Evolutionary conservation across 2,797 vertebrate genomes (phyloP).

Genomic region (Sus cebifrons): DNA sequence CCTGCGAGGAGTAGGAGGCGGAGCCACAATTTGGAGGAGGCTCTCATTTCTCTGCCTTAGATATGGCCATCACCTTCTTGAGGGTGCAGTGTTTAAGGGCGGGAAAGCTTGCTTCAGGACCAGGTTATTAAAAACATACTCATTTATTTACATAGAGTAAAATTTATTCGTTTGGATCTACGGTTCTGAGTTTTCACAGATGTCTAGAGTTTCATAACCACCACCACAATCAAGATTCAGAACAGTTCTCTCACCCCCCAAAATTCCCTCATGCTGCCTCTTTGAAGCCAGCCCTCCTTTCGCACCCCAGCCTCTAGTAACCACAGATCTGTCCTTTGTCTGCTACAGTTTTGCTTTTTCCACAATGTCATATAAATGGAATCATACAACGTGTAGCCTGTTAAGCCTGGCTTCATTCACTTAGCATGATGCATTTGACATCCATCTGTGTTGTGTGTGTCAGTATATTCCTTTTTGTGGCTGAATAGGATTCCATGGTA

Average conservation of each 20-base stretch:
- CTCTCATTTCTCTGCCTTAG: neutral
- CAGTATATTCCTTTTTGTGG: neutral
- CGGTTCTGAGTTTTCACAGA: slow-evolving; percentile 28
- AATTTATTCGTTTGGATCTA: neutral
- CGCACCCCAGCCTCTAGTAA: neutral
- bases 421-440: neutral
- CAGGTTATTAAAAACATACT: slow-evolving; percentile 24
- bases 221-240: neutral
- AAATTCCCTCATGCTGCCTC: neutral
- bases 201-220: slow-evolving; percentile 1
- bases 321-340: neutral
- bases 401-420: slow-evolving; percentile 52
- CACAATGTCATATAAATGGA: neutral
- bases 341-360: slow-evolving; percentile 46
- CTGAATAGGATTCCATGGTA: neutral
- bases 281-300: neutral
- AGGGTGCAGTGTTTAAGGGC: neutral
- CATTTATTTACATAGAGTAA: neutral
- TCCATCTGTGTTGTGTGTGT: neutral
- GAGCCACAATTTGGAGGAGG: neutral
- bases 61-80: neutral
- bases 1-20: accelerated
- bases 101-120: slow-evolving; percentile 45
- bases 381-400: neutral
- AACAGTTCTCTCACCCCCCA: neutral